A percentile compares a stretch with the other conserved stretches of the same genome.
Evolutionary conservation across 2,113 vertebrate species (phyloP).

Genomic region (Rhabdornis inornatus): DNA sequence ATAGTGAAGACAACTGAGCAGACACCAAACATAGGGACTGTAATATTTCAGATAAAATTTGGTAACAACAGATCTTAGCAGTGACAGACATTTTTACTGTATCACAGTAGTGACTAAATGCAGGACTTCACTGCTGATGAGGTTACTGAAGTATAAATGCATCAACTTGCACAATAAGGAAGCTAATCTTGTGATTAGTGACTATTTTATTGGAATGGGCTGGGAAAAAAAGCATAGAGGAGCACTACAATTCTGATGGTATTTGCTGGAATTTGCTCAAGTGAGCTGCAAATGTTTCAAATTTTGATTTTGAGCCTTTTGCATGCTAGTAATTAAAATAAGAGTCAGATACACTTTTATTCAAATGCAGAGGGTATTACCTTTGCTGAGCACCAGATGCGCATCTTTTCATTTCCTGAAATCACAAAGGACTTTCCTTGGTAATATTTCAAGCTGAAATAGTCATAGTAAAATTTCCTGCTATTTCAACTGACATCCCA

Average conservation of each 20-base stretch:
- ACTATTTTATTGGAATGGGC: background rate
- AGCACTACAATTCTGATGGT: background rate
- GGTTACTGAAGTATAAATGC: background rate
- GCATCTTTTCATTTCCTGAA: background rate
- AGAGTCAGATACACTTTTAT: background rate
- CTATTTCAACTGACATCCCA: background rate
- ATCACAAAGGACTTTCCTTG: background rate
- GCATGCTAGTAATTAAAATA: background rate
- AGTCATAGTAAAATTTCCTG: background rate
- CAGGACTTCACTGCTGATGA: background rate
- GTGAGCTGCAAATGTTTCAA: background rate
- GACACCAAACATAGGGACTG: background rate
- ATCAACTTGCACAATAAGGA: background rate
- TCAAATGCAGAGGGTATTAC: background rate
- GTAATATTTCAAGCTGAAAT: background rate
- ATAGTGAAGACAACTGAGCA: background rate
- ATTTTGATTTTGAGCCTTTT: background rate
- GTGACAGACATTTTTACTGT: background rate
- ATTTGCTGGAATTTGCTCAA: background rate
- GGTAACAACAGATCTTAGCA: background rate
- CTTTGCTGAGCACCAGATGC: background rate
- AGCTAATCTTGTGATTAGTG: background rate
- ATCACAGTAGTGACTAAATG: background rate
- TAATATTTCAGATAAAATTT: background rate
- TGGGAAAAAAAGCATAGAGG: background rate